Evolutionary conservation across 2,888 invertebrate species (phyloP), one percentile per base, ranked within the genome.

Genomic region (Leptinotarsa tumamoca): DNA sequence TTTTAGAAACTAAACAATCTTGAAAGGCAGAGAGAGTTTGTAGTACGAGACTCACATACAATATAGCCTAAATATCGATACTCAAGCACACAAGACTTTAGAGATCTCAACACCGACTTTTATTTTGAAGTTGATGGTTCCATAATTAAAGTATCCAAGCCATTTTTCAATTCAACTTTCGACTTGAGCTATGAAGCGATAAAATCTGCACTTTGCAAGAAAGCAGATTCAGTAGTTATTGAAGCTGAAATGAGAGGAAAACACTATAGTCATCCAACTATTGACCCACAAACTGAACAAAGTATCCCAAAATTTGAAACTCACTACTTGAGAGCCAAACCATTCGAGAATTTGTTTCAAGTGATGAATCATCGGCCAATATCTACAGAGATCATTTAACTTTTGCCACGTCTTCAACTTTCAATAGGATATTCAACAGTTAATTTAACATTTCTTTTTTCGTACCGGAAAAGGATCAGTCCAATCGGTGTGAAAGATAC

Each of bases 121-220:
- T 76, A 75, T 68, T 78, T 71, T 73, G 66, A 70, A 15, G 23
- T 71, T 15, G 67, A 72, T 51, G 66, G 49, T 7, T 73, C 18
- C 4, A 72, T 56, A 18, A 54, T 76, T 43, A 74, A 77, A 61
- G 77, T 76, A 23, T 78, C 72, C 66, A 76, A 76, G 52, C 2
- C 33, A 15, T 76, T 78, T 67, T 78, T 78, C 52, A 76, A 74
- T 23, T 43, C 71, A 5, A 74, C 74, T 10, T 51, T 71, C 0
- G 51, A 71, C 58, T 21, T 74, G 17, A 71, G 49, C 23, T 66
- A 74, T 49, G 49, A 58, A 50, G 56, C 50, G 43, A 70, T 71
- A 4, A 21, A 71, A 18, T 71, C 71, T 2, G 58, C 58, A 49
- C 50, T 67, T 49, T 33, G 4, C 10, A 70, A 74, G 21, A 73